phyloP scores from a whole-genome alignment of 2,888 invertebrate species.

The Trachelus tabidus region DNA sequence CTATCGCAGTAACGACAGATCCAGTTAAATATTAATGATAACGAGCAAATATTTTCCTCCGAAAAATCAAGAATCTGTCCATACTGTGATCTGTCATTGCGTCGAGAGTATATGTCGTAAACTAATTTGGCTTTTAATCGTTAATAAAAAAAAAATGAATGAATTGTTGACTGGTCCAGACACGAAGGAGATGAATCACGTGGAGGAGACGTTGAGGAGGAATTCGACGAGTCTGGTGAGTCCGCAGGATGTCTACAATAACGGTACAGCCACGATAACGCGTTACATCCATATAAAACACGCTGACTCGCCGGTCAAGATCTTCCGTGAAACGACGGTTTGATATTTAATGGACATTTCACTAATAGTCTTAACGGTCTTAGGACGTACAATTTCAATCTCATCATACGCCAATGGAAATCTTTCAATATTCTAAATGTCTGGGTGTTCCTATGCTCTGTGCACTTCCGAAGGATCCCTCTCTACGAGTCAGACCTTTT shows the following conservation, averaged over 20 bases:
- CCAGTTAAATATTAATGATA: not conserved
- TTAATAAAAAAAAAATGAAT: not conserved
- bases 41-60: not conserved
- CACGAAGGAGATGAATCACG: slow-evolving; percentile 38
- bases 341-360: slow-evolving; percentile 37
- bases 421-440: slow-evolving; percentile 39
- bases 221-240: slow-evolving; percentile 35
- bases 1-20: not conserved
- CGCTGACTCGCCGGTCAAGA: slow-evolving; percentile 63
- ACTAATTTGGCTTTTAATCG: not conserved
- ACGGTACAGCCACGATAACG: slow-evolving; percentile 60
- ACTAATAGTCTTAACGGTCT: not conserved
- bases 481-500: slow-evolving; percentile 23
- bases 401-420: not conserved
- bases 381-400: not conserved
- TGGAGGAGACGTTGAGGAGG: slow-evolving; percentile 33
- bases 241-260: slow-evolving; percentile 41
- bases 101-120: not conserved
- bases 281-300: slow-evolving; percentile 66
- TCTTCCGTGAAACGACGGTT: slow-evolving; percentile 66
- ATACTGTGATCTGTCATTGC: not conserved
- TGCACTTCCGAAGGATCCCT: slow-evolving; percentile 27
- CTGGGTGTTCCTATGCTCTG: slow-evolving; percentile 38
- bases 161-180: slow-evolving; percentile 31
- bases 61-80: not conserved